phyloP scores from a whole-genome alignment of 2,888 invertebrate genomes.

The Empis livida region DNA sequence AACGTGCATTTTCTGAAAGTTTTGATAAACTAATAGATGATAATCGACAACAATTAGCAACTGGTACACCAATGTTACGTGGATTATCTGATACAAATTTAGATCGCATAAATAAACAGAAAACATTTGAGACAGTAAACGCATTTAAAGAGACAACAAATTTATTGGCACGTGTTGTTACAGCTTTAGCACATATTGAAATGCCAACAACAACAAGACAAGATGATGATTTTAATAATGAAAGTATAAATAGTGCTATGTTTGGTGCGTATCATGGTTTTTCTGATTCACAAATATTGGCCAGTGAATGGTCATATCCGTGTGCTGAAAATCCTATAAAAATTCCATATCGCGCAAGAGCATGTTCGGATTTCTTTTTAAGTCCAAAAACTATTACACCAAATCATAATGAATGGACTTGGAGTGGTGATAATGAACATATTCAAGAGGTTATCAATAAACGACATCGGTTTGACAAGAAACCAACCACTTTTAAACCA shows the following conservation, averaged over 20 bases:
- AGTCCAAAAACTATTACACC: slow-evolving; percentile 19
- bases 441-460: slow-evolving; percentile 33
- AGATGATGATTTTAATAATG: slow-evolving; percentile 22
- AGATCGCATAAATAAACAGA: slow-evolving; percentile 61
- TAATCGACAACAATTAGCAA: slow-evolving; percentile 12
- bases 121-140: slow-evolving; percentile 49
- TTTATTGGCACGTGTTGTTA: slow-evolving; percentile 61
- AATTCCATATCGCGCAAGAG: slow-evolving; percentile 39
- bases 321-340: slow-evolving; percentile 38
- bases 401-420: slow-evolving; percentile 31
- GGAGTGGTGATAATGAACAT: slow-evolving; percentile 35
- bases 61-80: slow-evolving; percentile 28
- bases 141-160: slow-evolving; percentile 64
- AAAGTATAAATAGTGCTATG: slow-evolving; percentile 17
- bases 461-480: slow-evolving; percentile 17
- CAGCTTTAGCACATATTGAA: slow-evolving; percentile 53
- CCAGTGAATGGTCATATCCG: slow-evolving; percentile 50
- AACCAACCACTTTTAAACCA: no score
- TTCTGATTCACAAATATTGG: slow-evolving; percentile 58
- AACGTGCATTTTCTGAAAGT: slow-evolving; percentile 54
- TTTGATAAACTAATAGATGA: slow-evolving; percentile 30
- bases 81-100: slow-evolving; percentile 70
- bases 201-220: slow-evolving; percentile 22
- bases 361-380: slow-evolving; percentile 44
- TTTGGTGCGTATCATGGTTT: slow-evolving; percentile 50